phyloP scores from a whole-genome alignment of 2,888 invertebrate species.

The Epinotia bilunana region DNA sequence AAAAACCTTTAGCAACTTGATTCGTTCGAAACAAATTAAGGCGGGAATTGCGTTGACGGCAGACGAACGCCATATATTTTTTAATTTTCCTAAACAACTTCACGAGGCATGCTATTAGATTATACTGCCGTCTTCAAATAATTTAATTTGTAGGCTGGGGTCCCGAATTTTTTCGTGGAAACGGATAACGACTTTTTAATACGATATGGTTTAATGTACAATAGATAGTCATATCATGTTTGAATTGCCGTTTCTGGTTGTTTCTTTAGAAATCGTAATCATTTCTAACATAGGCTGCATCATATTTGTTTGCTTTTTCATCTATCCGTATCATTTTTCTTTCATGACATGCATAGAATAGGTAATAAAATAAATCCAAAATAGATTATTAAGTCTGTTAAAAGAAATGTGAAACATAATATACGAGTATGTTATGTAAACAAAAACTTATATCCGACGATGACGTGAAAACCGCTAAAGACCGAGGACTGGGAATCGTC shows the following conservation, averaged over 20 bases:
- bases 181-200: slow-evolving; percentile 45
- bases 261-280: neutral
- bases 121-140: slow-evolving; percentile 69
- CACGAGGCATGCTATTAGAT: slow-evolving; percentile 72
- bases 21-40: slow-evolving; percentile 78
- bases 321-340: too few relatives aligned
- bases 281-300: neutral
- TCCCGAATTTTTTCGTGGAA: slow-evolving; percentile 56
- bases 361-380: neutral
- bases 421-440: neutral
- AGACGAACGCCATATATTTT: slow-evolving; percentile 72
- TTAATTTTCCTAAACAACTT: slow-evolving; percentile 81
- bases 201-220: slow-evolving; percentile 25
- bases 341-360: too few relatives aligned
- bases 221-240: neutral
- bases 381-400: neutral
- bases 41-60: slow-evolving; percentile 80
- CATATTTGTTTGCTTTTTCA: neutral
- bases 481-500: neutral
- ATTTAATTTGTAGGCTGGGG: slow-evolving; percentile 71
- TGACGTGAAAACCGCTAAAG: neutral
- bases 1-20: slow-evolving; percentile 54
- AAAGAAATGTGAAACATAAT: neutral
- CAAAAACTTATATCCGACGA: neutral
- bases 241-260: neutral